phyloP scores from a whole-genome alignment of 2,113 vertebrate species.

The Gnathonemus longibarbis region DNA sequence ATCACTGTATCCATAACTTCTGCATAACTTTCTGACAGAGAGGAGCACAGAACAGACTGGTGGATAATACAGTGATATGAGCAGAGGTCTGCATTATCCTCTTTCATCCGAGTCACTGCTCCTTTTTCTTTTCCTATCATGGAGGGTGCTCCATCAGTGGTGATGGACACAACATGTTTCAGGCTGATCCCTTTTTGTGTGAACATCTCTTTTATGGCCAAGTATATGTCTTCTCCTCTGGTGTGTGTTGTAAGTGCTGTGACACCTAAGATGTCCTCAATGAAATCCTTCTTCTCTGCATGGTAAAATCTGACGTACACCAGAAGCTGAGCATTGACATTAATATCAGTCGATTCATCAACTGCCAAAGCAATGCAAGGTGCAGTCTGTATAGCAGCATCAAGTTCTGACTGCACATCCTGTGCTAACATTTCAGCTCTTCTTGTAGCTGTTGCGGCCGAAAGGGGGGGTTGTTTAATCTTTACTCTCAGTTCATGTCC shows the following conservation, averaged over 20 bases:
- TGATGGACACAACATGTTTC: conserved; percentile 20
- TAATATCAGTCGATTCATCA: conserved; percentile 10
- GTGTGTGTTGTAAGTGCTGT: conserved; percentile 13
- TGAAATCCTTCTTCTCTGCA: conserved; percentile 18
- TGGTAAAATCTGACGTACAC: conserved; percentile 7
- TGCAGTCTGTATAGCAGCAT: neutral
- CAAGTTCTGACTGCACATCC: neutral
- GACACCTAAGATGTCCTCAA: conserved; percentile 26
- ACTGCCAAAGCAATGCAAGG: neutral
- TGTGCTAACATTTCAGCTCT: neutral
- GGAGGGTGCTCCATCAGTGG: neutral
- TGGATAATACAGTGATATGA: conserved; percentile 5
- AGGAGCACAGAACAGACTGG: neutral
- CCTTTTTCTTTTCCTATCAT: conserved; percentile 11
- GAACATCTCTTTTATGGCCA: conserved; percentile 18
- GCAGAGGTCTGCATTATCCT: too few species aligned
- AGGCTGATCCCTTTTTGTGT: neutral
- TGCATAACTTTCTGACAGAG: conserved; percentile 9
- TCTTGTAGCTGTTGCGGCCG: neutral
- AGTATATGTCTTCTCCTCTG: conserved; percentile 23
- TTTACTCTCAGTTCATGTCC: neutral
- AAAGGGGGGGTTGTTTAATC: neutral
- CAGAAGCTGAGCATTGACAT: neutral
- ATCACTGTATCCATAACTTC: too few species aligned
- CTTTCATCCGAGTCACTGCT: neutral